Evolutionary conservation across 2,113 vertebrate species (phyloP).

Genomic region (Dromas ardeola): DNA sequence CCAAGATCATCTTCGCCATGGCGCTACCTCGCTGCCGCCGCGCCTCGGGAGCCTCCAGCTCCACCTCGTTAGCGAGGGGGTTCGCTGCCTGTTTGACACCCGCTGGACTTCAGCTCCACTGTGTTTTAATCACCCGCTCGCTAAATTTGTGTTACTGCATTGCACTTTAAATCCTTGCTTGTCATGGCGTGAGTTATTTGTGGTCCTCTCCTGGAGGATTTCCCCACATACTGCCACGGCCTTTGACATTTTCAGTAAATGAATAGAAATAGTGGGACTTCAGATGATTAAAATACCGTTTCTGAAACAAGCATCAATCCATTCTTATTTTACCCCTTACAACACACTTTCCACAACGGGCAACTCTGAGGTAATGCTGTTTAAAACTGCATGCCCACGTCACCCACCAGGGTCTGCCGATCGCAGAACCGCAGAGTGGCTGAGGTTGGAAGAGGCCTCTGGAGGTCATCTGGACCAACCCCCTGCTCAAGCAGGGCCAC

Average conservation of each 20-base stretch:
- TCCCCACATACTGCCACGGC: background rate
- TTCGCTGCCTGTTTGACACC: background rate
- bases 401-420: background rate
- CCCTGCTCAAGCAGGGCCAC: background rate
- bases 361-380: conserved; percentile 20
- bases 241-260: background rate
- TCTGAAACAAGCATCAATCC: background rate
- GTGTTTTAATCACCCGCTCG: conserved; percentile 25
- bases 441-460: background rate
- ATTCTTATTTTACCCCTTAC: background rate
- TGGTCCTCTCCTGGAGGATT: conserved; percentile 3
- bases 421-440: too few species aligned
- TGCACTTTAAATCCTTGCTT: background rate
- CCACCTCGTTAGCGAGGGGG: background rate
- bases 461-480: background rate
- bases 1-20: background rate
- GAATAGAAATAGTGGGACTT: background rate
- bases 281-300: conserved; percentile 2
- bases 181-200: conserved; percentile 4
- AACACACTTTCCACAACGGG: conserved; percentile 14
- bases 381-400: background rate
- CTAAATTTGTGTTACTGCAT: background rate
- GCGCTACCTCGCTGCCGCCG: background rate
- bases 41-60: background rate
- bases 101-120: background rate